Evolutionary conservation across 2,888 invertebrate genomes (phyloP).

Genomic region (Hymenopus coronatus): DNA sequence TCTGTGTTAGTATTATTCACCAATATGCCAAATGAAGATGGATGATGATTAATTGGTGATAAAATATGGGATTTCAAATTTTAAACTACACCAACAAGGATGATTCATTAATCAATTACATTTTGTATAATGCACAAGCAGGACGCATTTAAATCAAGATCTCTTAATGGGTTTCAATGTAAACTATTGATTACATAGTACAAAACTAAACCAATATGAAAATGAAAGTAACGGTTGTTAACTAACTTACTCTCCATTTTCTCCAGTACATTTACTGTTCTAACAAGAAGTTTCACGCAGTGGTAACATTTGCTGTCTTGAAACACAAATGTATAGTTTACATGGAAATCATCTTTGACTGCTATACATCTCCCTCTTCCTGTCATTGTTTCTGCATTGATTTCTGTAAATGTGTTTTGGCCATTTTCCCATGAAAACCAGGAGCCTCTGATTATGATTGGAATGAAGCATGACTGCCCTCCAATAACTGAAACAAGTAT

Average conservation of each 20-base stretch:
- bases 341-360: conserved; percentile 68
- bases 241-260: conserved; percentile 73
- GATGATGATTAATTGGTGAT: neutral
- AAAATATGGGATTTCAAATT: neutral
- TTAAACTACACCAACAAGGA: no score
- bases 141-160: no score
- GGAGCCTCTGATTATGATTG: conserved; percentile 73
- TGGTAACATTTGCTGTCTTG: conserved; percentile 68
- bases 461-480: conserved; percentile 61
- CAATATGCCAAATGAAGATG: neutral
- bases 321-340: conserved; percentile 84
- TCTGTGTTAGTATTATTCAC: neutral
- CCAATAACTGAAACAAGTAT: conserved; percentile 12
- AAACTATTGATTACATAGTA: no score
- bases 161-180: no score
- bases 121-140: no score
- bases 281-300: conserved; percentile 79
- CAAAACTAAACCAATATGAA: no score
- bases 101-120: no score
- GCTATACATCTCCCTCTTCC: conserved; percentile 65
- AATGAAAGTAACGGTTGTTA: no score
- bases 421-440: conserved; percentile 94
- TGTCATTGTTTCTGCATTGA: conserved; percentile 77
- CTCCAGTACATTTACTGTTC: conserved; percentile 85
- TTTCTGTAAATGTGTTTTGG: conserved; percentile 74